These are phyloP conservation scores for Gopherus evgoodei DNA, from an alignment of 2,113 vertebrate genomes.

Conservation along the genomic window DNA sequence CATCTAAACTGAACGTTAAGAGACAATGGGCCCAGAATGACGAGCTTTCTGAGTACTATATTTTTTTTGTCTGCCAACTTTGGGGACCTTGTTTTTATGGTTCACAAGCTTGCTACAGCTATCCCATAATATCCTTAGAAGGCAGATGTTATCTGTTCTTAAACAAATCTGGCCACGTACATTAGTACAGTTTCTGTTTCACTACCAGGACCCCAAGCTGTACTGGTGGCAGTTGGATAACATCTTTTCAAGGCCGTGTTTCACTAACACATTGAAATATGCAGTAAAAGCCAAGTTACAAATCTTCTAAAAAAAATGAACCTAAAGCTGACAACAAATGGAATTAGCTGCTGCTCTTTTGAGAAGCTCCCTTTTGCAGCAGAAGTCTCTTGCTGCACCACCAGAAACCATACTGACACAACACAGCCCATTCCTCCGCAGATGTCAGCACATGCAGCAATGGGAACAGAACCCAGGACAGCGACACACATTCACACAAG, in stretches of 20 bases:
- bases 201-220: background rate
- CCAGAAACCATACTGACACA: rapidly evolving
- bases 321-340: background rate
- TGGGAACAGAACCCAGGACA: background rate
- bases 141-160: background rate
- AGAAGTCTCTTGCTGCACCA: rapidly evolving
- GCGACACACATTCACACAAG: rapidly evolving
- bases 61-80: background rate
- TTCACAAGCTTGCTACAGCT: background rate
- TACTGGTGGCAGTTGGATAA: background rate
- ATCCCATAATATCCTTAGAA: background rate
- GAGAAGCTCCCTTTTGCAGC: background rate
- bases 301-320: background rate
- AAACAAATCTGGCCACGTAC: background rate
- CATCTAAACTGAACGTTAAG: background rate
- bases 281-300: background rate
- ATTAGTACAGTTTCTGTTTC: background rate
- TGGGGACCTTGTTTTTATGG: background rate
- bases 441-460: rapidly evolving
- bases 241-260: background rate
- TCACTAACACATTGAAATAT: background rate
- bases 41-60: background rate
- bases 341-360: rapidly evolving
- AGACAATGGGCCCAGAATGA: background rate
- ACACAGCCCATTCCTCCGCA: rapidly evolving